Base-by-base conservation (phyloP, 2,113 vertebrate genomes). In the Ptilorrhoa leucosticta region DNA sequence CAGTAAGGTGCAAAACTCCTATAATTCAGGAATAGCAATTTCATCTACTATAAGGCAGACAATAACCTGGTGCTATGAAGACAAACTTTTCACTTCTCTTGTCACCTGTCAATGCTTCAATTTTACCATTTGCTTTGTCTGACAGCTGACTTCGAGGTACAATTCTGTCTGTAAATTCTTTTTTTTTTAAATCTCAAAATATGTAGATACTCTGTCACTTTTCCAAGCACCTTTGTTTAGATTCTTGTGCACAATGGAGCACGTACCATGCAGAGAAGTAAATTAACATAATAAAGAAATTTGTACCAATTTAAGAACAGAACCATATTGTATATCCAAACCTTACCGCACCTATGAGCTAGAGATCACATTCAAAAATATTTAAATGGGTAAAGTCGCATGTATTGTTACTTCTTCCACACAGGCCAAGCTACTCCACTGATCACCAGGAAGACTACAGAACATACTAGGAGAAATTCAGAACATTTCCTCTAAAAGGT, bases 261-360 rank as follows among this genome's bases (percentile, higher is more conserved):
- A 90, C 0, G 0, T 19, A 75, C 10, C 8, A 50, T 2, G 3
- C 8, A 73, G 28, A 31, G 42, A 90, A 75, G 35, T 70, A 60
- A 91, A 80, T 47, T 80, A 61, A n/a, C 7, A 39, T 28, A 65
- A 54, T 26, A n/a, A 73, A 76, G n/a, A 83, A 76, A 56, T 7
- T 26, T 2, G 31, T 75, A 35, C 7, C 18, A 58, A 51, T 39
- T 87, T 70, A 85, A 58, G 15, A 87, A 58, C 9, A 58, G 7
- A 71, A 31, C 5, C 1, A 23, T 51, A 77, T 3, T 33, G 4
- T 51, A 21, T 10, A 56, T 22, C 4, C 48, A 89, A 77, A 20
- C 22, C 31, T 68, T 48, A 83, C 6, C 11, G 24, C 13, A 90
- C 11, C 23, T 44, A 12, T 40, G 53, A 92, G 54, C 17, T 45